Conservation (phyloP, 1,140 invertebrate species). For the Drosophila malerkotliana region DNA sequence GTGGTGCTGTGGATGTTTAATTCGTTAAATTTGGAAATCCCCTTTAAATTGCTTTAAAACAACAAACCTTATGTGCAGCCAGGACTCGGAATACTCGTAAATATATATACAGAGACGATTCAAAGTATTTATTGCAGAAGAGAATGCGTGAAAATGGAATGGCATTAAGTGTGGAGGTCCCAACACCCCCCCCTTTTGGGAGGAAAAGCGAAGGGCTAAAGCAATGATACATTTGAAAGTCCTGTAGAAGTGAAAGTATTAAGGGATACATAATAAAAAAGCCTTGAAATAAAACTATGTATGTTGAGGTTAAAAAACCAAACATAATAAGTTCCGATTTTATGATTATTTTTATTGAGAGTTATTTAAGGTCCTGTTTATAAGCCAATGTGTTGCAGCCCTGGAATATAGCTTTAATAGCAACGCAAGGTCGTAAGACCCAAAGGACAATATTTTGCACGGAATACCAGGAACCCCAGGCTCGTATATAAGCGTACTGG, state of each 20-base stretch:
- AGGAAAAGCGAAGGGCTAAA: slow-evolving; percentile 49
- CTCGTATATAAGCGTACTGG: slow-evolving; percentile 12
- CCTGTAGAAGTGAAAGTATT: slow-evolving; percentile 12
- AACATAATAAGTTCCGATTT: too few relatives aligned
- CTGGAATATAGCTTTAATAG: slow-evolving; percentile 30
- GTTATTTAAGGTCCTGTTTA: neutral
- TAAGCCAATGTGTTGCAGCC: slow-evolving; percentile 1
- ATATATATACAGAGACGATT: slow-evolving; percentile 11
- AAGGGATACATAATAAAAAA: slow-evolving; percentile 15
- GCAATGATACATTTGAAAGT: slow-evolving; percentile 66
- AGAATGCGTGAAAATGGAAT: slow-evolving; percentile 64
- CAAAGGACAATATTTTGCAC: slow-evolving; percentile 63
- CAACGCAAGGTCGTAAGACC: slow-evolving; percentile 23
- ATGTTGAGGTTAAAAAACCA: neutral
- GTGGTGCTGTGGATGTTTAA: neutral
- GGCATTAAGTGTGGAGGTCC: slow-evolving; percentile 49
- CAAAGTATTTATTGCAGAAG: slow-evolving; percentile 44
- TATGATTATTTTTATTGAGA: too few relatives aligned
- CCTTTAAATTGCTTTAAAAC: slow-evolving; percentile 70
- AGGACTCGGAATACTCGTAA: slow-evolving; percentile 18
- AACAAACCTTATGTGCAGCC: slow-evolving; percentile 43
- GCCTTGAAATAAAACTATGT: neutral
- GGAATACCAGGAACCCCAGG: slow-evolving; percentile 46
- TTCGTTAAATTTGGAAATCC: slow-evolving; percentile 44
- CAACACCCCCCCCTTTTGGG: slow-evolving; percentile 13